Evolutionary conservation across 1,140 invertebrate species (phyloP).

Genomic region (Adoxophyes honmai): DNA sequence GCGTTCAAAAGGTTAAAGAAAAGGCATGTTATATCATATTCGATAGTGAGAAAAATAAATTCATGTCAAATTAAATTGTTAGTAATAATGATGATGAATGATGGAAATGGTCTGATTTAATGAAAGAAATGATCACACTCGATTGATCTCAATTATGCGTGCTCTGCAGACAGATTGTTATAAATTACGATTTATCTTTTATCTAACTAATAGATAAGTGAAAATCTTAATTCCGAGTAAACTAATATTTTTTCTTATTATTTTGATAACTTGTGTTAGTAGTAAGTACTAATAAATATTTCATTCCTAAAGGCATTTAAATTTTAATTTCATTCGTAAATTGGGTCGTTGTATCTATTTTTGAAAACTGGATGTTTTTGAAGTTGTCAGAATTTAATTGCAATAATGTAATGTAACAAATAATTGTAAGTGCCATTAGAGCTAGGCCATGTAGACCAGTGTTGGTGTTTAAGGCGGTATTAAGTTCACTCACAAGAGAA

Average conservation of each 20-base stretch:
- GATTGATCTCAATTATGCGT: slow-evolving; percentile 22
- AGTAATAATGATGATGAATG: too few relatives aligned
- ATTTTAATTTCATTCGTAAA: slow-evolving; percentile 18
- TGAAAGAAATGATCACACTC: slow-evolving; percentile 1
- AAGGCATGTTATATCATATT: neutral
- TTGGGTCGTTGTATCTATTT: neutral
- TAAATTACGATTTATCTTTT: neutral
- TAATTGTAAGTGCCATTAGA: slow-evolving; percentile 46
- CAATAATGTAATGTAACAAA: slow-evolving; percentile 17
- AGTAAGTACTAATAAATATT: slow-evolving; percentile 32
- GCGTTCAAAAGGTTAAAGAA: too few relatives aligned
- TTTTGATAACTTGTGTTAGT: slow-evolving; percentile 1
- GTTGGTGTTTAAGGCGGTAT: slow-evolving; percentile 18
- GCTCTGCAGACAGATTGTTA: neutral
- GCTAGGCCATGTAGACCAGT: slow-evolving; percentile 26
- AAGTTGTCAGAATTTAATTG: neutral
- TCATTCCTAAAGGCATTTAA: slow-evolving; percentile 53
- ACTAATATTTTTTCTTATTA: neutral
- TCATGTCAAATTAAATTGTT: neutral
- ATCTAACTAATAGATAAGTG: neutral
- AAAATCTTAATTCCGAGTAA: neutral
- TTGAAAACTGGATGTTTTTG: neutral
- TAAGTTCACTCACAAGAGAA: slow-evolving; percentile 2
- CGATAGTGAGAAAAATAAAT: neutral
- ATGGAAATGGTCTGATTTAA: too few relatives aligned